Conservation (phyloP, 92 coral and sea anemone genomes). For the Actinernus sp. region DNA sequence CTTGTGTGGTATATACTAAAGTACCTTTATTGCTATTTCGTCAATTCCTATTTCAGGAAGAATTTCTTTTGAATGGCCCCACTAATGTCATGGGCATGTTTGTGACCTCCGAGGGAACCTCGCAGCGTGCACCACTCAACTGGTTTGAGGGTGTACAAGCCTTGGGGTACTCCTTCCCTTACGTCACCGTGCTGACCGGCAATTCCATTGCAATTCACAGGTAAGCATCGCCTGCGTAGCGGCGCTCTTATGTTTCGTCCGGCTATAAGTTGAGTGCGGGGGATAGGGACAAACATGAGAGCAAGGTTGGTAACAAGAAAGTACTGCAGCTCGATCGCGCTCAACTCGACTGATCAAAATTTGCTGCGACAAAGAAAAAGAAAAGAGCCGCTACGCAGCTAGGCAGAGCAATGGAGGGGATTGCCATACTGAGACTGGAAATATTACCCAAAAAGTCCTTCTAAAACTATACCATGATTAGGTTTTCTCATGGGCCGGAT, state of each 20-base stretch:
- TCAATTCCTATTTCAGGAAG: conserved; percentile 68
- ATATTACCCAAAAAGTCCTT: no score
- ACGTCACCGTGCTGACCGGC: conserved; percentile 78
- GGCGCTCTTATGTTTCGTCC: no score
- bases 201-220: conserved; percentile 83
- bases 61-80: conserved; percentile 97
- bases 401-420: no score
- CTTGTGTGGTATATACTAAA: background rate
- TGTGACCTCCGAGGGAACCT: conserved; percentile 98
- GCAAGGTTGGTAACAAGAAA: background rate
- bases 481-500: no score
- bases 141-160: conserved; percentile 91
- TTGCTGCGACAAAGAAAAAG: no score
- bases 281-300: background rate
- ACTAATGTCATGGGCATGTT: conserved; percentile 97
- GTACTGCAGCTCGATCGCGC: no score
- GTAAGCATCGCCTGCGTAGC: no score
- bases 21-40: background rate
- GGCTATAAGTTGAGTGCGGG: no score
- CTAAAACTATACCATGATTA: no score
- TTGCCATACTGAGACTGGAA: no score
- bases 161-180: conserved; percentile 95
- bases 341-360: no score
- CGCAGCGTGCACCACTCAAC: conserved; percentile 95
- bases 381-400: no score